These are phyloP conservation scores for Macroteleia sp. DNA, from an alignment of 2,888 invertebrate genomes.

Conservation along the genomic window DNA sequence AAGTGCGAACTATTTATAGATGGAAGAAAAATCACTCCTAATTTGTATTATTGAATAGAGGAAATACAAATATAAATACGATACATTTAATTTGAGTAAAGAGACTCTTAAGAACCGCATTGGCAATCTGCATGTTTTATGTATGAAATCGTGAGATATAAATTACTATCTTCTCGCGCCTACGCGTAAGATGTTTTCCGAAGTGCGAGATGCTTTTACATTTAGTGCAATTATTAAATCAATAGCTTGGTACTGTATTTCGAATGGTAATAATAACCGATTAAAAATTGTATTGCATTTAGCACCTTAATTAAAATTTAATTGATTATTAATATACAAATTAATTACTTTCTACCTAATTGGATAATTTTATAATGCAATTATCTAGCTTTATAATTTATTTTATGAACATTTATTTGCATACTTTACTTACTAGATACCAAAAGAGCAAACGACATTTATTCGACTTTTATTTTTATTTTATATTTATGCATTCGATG, in stretches of 20 bases:
- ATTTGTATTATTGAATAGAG: constrained; percentile 10
- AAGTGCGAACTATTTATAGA: no score
- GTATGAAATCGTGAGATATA: constrained; percentile 70
- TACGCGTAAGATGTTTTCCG: constrained; percentile 67
- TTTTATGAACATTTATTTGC: no score
- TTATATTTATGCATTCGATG: no score
- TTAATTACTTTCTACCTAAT: not conserved
- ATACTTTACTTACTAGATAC: no score
- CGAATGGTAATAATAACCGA: constrained; percentile 13
- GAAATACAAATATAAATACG: constrained; percentile 22
- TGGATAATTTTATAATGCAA: not conserved
- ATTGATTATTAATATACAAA: not conserved
- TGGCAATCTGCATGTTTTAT: constrained; percentile 70
- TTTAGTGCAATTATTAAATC: constrained; percentile 44
- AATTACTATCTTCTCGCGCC: constrained; percentile 69
- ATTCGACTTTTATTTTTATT: no score
- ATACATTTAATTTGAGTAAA: constrained; percentile 36
- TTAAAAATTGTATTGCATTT: not conserved
- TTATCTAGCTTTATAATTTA: no score
- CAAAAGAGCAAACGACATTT: no score
- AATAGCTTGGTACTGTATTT: constrained; percentile 26
- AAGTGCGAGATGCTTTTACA: constrained; percentile 50
- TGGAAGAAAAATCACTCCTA: no score
- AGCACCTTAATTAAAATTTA: not conserved
- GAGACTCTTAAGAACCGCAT: constrained; percentile 54